Base-by-base conservation (phyloP, 1,140 invertebrate species). In the Drosophila biarmipes region DNA sequence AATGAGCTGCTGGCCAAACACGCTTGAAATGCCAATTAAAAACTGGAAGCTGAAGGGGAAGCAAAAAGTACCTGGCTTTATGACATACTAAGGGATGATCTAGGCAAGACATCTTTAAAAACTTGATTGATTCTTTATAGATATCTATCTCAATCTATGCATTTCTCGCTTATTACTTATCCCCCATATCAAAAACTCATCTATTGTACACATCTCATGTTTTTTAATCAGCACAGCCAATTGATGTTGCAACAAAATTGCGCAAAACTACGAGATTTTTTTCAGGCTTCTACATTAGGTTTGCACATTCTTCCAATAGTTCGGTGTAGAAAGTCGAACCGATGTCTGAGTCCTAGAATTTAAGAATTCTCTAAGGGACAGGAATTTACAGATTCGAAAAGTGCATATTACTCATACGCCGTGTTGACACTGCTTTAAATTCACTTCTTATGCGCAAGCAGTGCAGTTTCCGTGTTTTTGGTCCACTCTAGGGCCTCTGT, bases 401-500 rank as follows among this genome's bases (percentile, higher is more conserved):
- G 5, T n/a, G n/a, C n/a, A 15, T 15, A 48, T 10, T 8, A 31
- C 6, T 35, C 10, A 49, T 49, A 17, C 46, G 46, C n/a, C 12
- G 1, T 29, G 27, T 49, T 29, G 48, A 3, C 27, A 31, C 24
- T 17, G n/a, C n/a, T 10, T 31, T 10, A 2, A 31, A 31, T 31
- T 10, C 29, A 31, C 0, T 31, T 10, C 8, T 31, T 10, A 8
- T 10, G 10, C 1, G 29, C 8, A 31, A 31, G 8, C 7, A 31
- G 7, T 46, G 21, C 14, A 15, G 6, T 53, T 17, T n/a, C 17
- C 10, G 21, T 46, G 11, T 40, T 27, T 29, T 63, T 21, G 63
- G 58, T 64, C 59, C 63, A 64, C 58, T 66, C 34, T 48, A 67
- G 8, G 17, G 4, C 11, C 42, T 34, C 40, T n/a, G 4, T 31